Evolutionary conservation across 2,888 invertebrate species (phyloP).

Genomic region (Osmoderma eremita): DNA sequence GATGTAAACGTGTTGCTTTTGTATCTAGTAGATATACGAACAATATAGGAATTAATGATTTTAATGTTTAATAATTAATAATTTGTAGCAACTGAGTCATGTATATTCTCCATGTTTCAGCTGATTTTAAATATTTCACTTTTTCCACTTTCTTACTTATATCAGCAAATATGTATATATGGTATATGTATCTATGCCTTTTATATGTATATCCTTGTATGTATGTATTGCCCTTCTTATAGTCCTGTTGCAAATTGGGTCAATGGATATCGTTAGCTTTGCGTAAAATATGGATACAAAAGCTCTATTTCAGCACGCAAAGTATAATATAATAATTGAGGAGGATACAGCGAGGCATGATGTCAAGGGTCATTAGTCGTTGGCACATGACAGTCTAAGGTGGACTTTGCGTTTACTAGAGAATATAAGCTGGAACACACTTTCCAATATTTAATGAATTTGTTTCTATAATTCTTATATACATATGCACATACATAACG

Average conservation of each 20-base stretch:
- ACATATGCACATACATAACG: no score
- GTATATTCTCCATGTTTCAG: no score
- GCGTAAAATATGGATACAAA: constrained; percentile 2
- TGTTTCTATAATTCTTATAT: no score
- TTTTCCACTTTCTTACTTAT: no score
- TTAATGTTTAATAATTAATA: no score
- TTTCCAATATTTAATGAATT: background rate
- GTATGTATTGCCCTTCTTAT: background rate
- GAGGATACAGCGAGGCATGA: background rate
- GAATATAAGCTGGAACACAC: background rate
- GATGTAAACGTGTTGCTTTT: no score
- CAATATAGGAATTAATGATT: no score
- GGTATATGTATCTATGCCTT: background rate
- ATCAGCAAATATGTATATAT: no score
- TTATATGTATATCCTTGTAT: background rate
- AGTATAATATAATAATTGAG: constrained; percentile 9
- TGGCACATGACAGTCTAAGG: background rate
- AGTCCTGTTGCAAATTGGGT: background rate
- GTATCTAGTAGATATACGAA: no score
- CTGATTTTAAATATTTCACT: no score
- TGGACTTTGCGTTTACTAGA: background rate
- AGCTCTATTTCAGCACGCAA: constrained; percentile 1
- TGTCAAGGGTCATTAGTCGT: constrained; percentile 13
- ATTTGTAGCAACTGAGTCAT: no score
- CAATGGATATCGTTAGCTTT: background rate